These are phyloP conservation scores for Philypnodon macrostomus DNA, from an alignment of 2,797 vertebrate species.

Conservation along the genomic window DNA sequence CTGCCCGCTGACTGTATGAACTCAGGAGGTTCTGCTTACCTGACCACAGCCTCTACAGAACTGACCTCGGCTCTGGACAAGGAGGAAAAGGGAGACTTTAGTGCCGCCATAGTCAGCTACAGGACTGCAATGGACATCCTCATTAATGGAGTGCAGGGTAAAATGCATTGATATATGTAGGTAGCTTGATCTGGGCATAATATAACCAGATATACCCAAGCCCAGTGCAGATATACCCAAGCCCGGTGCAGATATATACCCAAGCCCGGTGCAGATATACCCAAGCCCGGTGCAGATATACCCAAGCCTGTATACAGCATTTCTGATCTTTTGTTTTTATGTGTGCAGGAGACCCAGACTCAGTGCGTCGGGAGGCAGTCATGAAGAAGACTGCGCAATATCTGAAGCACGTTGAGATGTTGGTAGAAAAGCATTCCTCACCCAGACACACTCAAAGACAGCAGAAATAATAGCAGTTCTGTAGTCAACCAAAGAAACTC, in stretches of 20 bases:
- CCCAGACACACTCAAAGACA: conserved; percentile 52
- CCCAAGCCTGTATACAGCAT: no score
- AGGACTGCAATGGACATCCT: conserved; percentile 82
- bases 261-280: no score
- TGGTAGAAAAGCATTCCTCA: conserved; percentile 69
- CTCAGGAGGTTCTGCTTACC: conserved; percentile 63
- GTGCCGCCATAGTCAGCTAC: conserved; percentile 79
- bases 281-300: no score
- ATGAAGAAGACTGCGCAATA: conserved; percentile 84
- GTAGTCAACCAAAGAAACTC: background rate
- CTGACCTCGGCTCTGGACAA: conserved; percentile 77
- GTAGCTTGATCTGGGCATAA: no score
- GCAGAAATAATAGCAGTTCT: conserved; percentile 11
- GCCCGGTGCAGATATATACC: no score
- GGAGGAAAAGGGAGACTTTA: conserved; percentile 80
- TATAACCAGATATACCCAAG: no score
- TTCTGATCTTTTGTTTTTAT: conserved; percentile 1
- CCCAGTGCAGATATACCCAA: no score
- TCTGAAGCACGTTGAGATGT: conserved; percentile 80
- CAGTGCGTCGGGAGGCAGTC: conserved; percentile 77
- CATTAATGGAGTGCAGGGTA: conserved; percentile 84
- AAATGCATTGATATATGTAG: conserved; percentile 12
- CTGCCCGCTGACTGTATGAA: conserved; percentile 55
- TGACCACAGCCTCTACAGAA: conserved; percentile 76
- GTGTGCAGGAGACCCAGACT: conserved; percentile 77